Evolutionary conservation across 1,140 invertebrate species (phyloP).

Genomic region (Drosophila elegans): DNA sequence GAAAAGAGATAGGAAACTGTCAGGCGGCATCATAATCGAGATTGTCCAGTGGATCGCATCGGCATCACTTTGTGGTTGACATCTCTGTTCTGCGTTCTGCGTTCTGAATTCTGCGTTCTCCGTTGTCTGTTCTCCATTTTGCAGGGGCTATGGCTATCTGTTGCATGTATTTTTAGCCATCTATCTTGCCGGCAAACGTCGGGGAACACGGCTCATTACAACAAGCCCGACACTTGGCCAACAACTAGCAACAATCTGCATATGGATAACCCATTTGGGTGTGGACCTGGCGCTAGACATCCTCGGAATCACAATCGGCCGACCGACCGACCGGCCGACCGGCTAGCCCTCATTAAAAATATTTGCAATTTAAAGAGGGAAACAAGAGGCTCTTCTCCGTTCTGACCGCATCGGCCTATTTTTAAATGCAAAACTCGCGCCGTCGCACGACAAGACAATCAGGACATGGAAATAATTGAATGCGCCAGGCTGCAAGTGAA

Average conservation of each 20-base stretch:
- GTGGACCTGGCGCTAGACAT: slow-evolving; percentile 55
- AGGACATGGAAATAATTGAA: slow-evolving; percentile 81
- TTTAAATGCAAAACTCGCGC: slow-evolving; percentile 77
- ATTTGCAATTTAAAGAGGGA: slow-evolving; percentile 70
- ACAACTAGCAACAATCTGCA: slow-evolving; percentile 21
- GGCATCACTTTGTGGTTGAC: slow-evolving; percentile 39
- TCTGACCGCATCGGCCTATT: slow-evolving; percentile 51
- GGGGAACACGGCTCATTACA: slow-evolving; percentile 68
- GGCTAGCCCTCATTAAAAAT: slow-evolving; percentile 70
- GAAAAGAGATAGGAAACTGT: slow-evolving; percentile 20
- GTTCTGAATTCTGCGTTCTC: not conserved
- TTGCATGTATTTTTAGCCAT: slow-evolving; percentile 61
- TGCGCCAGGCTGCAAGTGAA: slow-evolving; percentile 50
- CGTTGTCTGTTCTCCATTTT: not conserved
- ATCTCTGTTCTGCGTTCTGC: slow-evolving; percentile 30
- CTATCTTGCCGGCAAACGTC: slow-evolving; percentile 25
- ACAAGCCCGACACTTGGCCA: slow-evolving; percentile 66
- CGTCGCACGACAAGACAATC: slow-evolving; percentile 76
- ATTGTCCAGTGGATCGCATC: slow-evolving; percentile 9
- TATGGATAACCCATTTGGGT: slow-evolving; percentile 41
- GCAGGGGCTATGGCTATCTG: slow-evolving; percentile 33
- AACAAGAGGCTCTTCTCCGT: slow-evolving; percentile 12
- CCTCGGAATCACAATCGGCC: slow-evolving; percentile 5
- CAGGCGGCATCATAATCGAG: slow-evolving; percentile 41
- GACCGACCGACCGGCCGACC: not conserved